Evolutionary conservation across 35 echinoderm and acorn worm genomes (phyloP).

Genomic region (Acanthaster planci): DNA sequence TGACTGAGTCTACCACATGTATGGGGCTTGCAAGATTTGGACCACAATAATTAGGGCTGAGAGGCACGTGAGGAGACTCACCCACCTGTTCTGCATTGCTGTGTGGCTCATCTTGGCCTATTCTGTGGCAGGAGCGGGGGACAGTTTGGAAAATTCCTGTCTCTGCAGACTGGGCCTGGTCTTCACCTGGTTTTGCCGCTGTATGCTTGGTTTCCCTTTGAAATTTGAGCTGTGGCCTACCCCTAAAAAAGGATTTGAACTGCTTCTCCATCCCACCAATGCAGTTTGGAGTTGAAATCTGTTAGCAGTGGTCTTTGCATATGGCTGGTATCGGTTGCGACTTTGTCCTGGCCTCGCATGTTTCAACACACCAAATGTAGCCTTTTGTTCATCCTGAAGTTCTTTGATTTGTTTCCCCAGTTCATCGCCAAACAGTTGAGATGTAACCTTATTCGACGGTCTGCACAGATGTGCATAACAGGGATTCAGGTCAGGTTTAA

Average conservation of each 20-base stretch:
- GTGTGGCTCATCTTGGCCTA: too few relatives aligned
- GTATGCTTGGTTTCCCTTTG: background rate
- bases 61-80: background rate
- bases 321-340: background rate
- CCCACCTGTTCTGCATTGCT: background rate
- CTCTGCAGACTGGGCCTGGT: background rate
- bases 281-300: too few relatives aligned
- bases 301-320: background rate
- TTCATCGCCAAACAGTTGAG: conserved; percentile 55
- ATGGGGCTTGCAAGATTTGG: background rate
- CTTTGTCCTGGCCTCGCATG: background rate
- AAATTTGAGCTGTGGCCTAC: background rate
- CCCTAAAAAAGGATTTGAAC: background rate
- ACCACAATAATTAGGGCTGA: background rate
- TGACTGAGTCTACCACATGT: background rate
- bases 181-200: background rate
- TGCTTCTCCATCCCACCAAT: background rate
- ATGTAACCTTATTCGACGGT: conserved; percentile 22
- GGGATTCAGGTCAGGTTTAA: conserved; percentile 41
- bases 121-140: background rate
- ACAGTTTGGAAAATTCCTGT: background rate
- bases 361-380: conserved; percentile 24
- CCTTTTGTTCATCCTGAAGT: conserved; percentile 54
- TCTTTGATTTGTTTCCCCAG: conserved; percentile 57
- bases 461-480: conserved; percentile 35